These are phyloP conservation scores for Trissonchulus latispiculum DNA, from an alignment of 2,888 invertebrate species.

Conservation along the genomic window DNA sequence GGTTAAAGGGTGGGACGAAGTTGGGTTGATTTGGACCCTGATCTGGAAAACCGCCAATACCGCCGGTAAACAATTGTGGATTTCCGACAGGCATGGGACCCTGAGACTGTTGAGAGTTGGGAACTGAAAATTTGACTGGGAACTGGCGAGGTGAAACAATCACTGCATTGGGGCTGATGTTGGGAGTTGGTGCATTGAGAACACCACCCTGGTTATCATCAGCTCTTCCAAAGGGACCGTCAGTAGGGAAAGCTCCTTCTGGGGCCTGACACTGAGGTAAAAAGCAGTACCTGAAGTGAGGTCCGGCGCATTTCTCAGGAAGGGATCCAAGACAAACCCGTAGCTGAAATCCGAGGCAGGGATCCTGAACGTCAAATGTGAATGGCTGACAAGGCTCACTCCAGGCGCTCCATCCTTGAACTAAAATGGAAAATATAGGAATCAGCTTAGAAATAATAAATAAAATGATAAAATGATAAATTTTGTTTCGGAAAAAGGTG, in stretches of 20 bases:
- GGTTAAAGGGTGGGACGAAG: too few species aligned
- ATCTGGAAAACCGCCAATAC: too few species aligned
- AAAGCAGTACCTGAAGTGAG: slow-evolving; percentile 42
- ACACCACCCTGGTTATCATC: not conserved
- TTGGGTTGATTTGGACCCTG: too few species aligned
- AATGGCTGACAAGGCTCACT: slow-evolving; percentile 18
- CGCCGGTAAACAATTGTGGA: too few species aligned
- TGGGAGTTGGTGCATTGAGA: not conserved
- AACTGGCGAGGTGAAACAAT: not conserved
- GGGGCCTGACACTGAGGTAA: slow-evolving; percentile 23
- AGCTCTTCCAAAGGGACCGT: not conserved
- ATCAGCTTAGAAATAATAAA: too few species aligned
- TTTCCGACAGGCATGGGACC: too few species aligned
- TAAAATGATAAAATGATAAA: too few species aligned
- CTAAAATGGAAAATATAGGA: slow-evolving; percentile 10
- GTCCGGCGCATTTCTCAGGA: slow-evolving; percentile 38
- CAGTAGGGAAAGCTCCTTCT: not conserved
- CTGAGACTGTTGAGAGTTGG: too few species aligned
- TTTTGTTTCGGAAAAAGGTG: too few species aligned
- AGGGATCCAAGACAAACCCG: slow-evolving; percentile 40
- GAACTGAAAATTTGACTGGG: not conserved
- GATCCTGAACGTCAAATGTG: slow-evolving; percentile 3
- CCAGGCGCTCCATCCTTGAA: slow-evolving; percentile 15
- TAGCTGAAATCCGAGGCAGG: slow-evolving; percentile 38
- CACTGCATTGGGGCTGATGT: not conserved